Evolutionary conservation across 2,113 vertebrate genomes (phyloP).

Genomic region (Emydura subglobosa): DNA sequence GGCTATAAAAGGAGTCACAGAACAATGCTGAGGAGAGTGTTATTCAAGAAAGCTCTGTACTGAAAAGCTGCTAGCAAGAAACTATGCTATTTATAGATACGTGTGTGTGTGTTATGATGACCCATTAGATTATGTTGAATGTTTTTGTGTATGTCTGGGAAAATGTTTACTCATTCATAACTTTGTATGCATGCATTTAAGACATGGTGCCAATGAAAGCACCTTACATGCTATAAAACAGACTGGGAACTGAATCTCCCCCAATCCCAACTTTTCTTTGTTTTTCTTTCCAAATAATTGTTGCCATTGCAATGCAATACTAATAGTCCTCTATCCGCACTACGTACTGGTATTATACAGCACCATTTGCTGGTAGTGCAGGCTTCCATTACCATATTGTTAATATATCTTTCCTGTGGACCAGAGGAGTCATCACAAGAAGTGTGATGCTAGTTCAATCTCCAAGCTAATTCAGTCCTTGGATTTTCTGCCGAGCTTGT

Average conservation of each 20-base stretch:
- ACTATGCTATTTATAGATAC: not conserved
- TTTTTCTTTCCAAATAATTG: not conserved
- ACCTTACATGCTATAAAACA: not conserved
- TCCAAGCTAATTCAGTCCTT: not conserved
- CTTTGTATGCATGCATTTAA: not conserved
- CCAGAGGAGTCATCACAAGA: not conserved
- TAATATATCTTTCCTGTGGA: not conserved
- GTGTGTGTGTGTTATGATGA: not conserved
- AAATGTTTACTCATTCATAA: not conserved
- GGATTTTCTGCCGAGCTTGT: not conserved
- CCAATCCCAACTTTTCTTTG: not conserved
- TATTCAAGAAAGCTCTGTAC: not conserved
- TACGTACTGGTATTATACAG: not conserved
- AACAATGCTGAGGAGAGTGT: not conserved
- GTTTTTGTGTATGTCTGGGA: not conserved
- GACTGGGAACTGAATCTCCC: not conserved
- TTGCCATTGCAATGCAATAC: not conserved
- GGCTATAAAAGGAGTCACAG: rapidly evolving
- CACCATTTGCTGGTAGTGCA: not conserved
- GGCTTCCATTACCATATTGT: not conserved
- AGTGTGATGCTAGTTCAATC: rapidly evolving
- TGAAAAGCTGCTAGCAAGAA: not conserved
- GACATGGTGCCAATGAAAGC: not conserved
- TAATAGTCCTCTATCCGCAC: not conserved
- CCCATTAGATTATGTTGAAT: not conserved